These are phyloP conservation scores for Lepidotrigona ventralis DNA, from an alignment of 1,140 invertebrate species.

Conservation along the genomic window DNA sequence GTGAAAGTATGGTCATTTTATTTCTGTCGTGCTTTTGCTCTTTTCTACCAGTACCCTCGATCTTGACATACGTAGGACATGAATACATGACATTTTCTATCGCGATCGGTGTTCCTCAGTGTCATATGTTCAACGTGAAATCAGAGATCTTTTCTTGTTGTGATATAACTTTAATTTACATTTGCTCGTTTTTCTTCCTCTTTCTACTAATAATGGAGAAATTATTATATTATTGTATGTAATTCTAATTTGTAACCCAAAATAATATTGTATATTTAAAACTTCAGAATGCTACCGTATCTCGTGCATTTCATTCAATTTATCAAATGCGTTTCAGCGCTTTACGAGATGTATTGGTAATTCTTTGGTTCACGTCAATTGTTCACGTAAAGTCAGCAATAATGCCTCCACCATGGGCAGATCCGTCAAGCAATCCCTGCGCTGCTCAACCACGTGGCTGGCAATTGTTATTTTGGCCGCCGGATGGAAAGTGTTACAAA, in stretches of 20 bases:
- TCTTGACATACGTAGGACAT: constrained; percentile 27
- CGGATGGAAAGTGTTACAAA: constrained; percentile 90
- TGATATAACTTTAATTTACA: neutral
- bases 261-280: no score
- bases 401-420: constrained; percentile 90
- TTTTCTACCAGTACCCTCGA: constrained; percentile 37
- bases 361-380: constrained; percentile 62
- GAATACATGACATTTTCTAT: constrained; percentile 27
- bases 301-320: neutral
- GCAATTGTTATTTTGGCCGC: constrained; percentile 91
- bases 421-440: constrained; percentile 89
- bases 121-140: neutral
- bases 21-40: constrained; percentile 60
- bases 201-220: no score
- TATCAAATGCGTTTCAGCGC: constrained; percentile 56
- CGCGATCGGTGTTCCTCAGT: constrained; percentile 3
- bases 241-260: no score
- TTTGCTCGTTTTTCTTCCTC: no score
- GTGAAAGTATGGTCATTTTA: constrained; percentile 79
- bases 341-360: constrained; percentile 61
- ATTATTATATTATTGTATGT: no score
- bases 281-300: neutral
- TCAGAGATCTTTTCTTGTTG: neutral
- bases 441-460: constrained; percentile 88
- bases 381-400: constrained; percentile 80